Base-by-base conservation (phyloP, 2,888 invertebrate genomes). In the Tortrix viridana region DNA sequence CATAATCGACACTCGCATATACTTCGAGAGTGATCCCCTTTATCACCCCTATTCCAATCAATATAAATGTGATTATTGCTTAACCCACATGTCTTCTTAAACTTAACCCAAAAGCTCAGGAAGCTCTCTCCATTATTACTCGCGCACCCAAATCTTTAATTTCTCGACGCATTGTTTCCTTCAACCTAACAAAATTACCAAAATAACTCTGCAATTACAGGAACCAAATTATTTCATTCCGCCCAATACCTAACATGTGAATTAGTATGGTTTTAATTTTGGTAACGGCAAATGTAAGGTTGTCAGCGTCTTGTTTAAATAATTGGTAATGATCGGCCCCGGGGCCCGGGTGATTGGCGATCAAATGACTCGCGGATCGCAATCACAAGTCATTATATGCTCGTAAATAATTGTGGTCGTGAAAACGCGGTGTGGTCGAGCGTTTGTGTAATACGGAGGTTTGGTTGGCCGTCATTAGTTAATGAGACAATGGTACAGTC, bases 301-400 rank as follows among this genome's bases (percentile, higher is more conserved):
- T 61, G 71, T 66, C 59, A 56, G 66, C 61, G 49, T 75, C 85
- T 84, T 80, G 82, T 85, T 85, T 81, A 75, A 76, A 80, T 84
- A 84, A 85, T 85, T 84, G 76, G 77, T 74, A 78, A 79, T 75
- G 75, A 76, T 69, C 68, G 64, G 62, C 69, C 76, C 76, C 74
- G 57, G 54, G 23, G 57, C n/a, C 38, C 38, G 56, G 50, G 57
- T 41, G 62, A 57, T 62, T 57, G 52, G 56, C 23, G 38, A 70
- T 74, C 68, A 69, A 73, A 61, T 46, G 55, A 50, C 49, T 20
- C 54, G 60, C 60, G 22, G 38, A 41, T 38, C 18, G 61, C 56
- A 62, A 56, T 62, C 62, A 43, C 49, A 55, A 44, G 43, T 57
- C 57, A 74, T 75, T 74, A 74, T 68, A 67, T 68, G 70, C 61